These are phyloP conservation scores for Numida meleagris DNA, from an alignment of 2,113 vertebrate genomes.

Conservation along the genomic window DNA sequence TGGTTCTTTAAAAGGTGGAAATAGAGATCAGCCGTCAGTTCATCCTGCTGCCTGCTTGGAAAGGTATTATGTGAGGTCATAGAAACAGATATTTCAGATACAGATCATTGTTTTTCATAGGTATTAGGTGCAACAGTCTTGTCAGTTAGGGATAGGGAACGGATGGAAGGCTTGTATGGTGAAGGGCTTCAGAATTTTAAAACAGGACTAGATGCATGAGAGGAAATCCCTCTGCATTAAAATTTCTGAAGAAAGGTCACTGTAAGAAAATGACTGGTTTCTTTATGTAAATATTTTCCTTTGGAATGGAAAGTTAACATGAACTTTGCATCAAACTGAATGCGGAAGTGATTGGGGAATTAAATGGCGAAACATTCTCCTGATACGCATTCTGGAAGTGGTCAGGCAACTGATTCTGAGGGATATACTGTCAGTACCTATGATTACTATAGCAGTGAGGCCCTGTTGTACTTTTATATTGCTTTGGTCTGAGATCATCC, in stretches of 20 bases:
- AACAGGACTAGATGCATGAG: background rate
- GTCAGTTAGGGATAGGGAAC: too few relatives aligned
- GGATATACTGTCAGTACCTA: background rate
- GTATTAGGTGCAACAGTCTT: background rate
- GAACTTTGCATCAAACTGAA: background rate
- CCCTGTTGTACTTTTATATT: too few relatives aligned
- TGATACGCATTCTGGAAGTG: background rate
- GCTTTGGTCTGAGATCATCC: background rate
- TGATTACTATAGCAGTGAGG: background rate
- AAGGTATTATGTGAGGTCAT: background rate
- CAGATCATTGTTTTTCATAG: background rate
- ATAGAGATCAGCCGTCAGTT: too few relatives aligned
- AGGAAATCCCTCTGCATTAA: too few relatives aligned
- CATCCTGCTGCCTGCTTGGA: too few relatives aligned
- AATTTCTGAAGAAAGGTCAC: too few relatives aligned
- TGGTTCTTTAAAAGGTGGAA: background rate
- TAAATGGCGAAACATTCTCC: background rate
- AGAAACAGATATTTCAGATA: background rate
- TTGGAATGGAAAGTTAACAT: background rate
- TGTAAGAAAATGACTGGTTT: too few relatives aligned
- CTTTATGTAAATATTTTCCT: background rate
- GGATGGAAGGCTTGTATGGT: background rate
- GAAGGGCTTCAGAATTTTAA: background rate
- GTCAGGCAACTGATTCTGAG: background rate
- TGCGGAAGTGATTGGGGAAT: background rate